Base-by-base conservation (phyloP, 2,797 vertebrate species). In the Loriculus beryllinus region DNA sequence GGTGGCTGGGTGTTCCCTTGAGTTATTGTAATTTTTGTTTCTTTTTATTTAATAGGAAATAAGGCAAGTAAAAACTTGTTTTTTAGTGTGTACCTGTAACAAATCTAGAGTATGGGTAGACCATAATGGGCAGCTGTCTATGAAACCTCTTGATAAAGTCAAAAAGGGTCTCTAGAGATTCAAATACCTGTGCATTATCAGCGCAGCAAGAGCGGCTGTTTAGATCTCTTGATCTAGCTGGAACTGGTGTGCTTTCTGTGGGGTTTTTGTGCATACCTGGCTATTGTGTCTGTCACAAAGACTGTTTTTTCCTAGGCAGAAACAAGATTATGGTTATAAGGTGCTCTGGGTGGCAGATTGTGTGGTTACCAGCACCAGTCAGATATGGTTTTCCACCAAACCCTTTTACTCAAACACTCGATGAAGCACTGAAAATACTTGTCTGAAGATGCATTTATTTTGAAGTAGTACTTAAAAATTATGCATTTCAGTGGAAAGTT, bases 231-330 rank as follows among this genome's bases (percentile, higher is more conserved):
- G 33, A 14, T 19, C 25, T 65, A 3, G 14, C 14, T 35, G 3
- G 39, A 65, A 3, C 9, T 6, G 20, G 7, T 2, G 2, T 2
- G 1, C 3, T 33, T 31, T 31, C 5, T 16, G 26, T 18, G 18
- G 22, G 14, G 1, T 45, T 51, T 51, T 16, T 31, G 16, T 49
- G 21, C 7, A 5, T 11, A 23, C 2, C 0, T 35, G 54, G 33
- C 45, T 68, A 13, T 23, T 76, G 47, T 18, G 10, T 8, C 35
- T 74, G 14, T 80, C 60, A 45, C 4, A 72, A 35, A 12, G 15
- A 26, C 6, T 57, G n/a, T 17, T 25, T 15, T 62, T 37, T 52
- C 29, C 57, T 3, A 35, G 71, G 65, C 40, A 64, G 74, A 52
- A 88, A 6, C 12, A 45, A 20, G 23, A 1, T 26, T 4, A 2